A percentile compares a stretch with the other conserved stretches of the same genome.
phyloP scores from a whole-genome alignment of 2,113 vertebrate genomes.

The Stegostoma tigrinum region DNA sequence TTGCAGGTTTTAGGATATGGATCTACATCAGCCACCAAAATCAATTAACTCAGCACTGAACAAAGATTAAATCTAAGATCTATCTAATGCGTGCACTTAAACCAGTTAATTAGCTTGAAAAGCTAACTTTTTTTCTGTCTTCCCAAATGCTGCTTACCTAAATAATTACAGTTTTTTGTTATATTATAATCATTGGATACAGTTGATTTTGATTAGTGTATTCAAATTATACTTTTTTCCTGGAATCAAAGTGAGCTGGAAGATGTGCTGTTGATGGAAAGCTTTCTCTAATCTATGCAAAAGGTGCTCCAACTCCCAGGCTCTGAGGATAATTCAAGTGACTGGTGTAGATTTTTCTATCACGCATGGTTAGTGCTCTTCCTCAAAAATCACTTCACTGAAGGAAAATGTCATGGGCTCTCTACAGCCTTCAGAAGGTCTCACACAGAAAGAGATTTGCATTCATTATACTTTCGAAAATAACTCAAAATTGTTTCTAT shows the following conservation, averaged over 20 bases:
- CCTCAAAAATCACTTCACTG: not conserved
- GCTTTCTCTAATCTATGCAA: not conserved
- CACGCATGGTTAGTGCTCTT: not conserved
- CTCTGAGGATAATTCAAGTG: not conserved
- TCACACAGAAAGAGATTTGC: not conserved
- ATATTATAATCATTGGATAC: not conserved
- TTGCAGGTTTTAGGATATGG: not conserved
- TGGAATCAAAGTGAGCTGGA: not conserved
- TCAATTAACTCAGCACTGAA: not conserved
- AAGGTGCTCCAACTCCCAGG: no score
- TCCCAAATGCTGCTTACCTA: not conserved
- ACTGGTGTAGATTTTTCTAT: not conserved
- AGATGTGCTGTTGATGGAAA: not conserved
- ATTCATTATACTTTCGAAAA: not conserved
- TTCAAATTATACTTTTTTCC: not conserved
- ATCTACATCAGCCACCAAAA: not conserved
- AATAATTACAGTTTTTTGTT: not conserved
- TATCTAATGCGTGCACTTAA: not conserved
- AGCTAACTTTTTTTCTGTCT: not conserved
- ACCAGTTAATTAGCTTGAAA: not conserved
- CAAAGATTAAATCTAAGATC: not conserved
- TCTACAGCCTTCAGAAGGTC: not conserved
- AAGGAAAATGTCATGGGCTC: not conserved
- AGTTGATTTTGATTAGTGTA: not conserved
- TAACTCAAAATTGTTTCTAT: not conserved